These are phyloP conservation scores for Contarinia nasturtii DNA, from an alignment of 1,140 invertebrate genomes.

Conservation along the genomic window DNA sequence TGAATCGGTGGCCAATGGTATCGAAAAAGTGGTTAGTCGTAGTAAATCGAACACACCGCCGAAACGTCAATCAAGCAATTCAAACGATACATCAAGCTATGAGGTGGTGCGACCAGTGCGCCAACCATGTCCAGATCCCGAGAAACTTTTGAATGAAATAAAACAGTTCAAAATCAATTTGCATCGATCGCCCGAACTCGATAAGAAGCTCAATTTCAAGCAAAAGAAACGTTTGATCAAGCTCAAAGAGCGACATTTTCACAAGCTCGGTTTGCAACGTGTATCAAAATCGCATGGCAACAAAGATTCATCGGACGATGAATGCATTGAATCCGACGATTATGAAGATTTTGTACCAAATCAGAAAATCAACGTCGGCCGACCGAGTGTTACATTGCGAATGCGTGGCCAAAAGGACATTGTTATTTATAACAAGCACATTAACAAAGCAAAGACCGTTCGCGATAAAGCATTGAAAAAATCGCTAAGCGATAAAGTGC, in stretches of 20 bases:
- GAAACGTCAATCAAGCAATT: constrained; percentile 8
- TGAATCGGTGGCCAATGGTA: neutral
- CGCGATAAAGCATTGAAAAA: neutral
- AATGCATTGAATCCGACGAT: constrained; percentile 15
- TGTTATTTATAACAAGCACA: neutral
- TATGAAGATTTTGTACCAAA: constrained; percentile 22
- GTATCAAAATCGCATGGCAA: constrained; percentile 8
- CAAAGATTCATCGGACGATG: constrained; percentile 15
- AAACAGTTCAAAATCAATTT: constrained; percentile 14
- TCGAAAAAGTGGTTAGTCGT: neutral
- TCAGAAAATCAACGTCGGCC: constrained; percentile 16
- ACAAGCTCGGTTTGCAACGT: constrained; percentile 27
- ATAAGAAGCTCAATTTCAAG: constrained; percentile 19
- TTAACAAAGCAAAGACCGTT: neutral
- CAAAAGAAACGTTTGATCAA: constrained; percentile 23
- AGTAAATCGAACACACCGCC: constrained; percentile 16
- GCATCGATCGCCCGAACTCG: constrained; percentile 19
- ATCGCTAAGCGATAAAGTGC: too few species aligned
- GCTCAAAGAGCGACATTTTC: constrained; percentile 33
- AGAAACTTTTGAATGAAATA: constrained; percentile 18
- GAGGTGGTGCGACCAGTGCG: constrained; percentile 8
- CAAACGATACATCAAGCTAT: constrained; percentile 13
- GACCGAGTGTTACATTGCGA: constrained; percentile 17
- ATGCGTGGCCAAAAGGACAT: constrained; percentile 6
- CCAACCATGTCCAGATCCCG: constrained; percentile 15